Evolutionary conservation across 92 coral and sea anemone species (phyloP), one percentile per base, ranked within the genome.

Genomic region (Pocillopora meandrina): DNA sequence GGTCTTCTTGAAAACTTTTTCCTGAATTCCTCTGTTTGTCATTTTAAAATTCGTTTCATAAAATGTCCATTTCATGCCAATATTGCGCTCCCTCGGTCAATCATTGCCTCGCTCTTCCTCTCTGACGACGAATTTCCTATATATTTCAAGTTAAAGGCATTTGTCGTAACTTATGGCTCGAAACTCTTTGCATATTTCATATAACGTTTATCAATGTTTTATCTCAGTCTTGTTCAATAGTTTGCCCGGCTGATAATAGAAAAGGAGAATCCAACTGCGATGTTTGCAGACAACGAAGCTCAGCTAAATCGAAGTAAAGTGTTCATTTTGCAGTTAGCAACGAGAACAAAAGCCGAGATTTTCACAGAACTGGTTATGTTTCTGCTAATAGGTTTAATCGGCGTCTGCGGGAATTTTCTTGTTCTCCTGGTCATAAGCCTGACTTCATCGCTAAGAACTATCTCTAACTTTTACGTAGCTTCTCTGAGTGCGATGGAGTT

Each of bases 381-480:
- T 36, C 34, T 84, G 5, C 7, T 88, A 49, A 34, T 88, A 20
- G 82, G 89, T 4, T 18, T 81, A 26, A 58, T 82, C 34, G 86
- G 91, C 11, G 11, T 87, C 1, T 49, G 78, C 18, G 94, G 94
- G 2, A 91, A 91, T 73, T 64, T 82, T 3, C 34, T 88, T 1
- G 83, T 88, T 7, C 49, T 58, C n/a, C n/a, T 91, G 33, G 91
- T 83, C 18, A 88, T 91, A 57, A 58, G 56, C 79, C 88, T 71
- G 55, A 88, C 89, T 9, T 55, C 91, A 15, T 84, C 91, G 0
- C 61, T 91, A 17, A 85, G 84, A 63, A 91, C 84, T 17, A 76
- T 65, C 23, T 91, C 94, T 11, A 88, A 91, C 78, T 91, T 71
- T n/a, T 88, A 83, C 87, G 64, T 91, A 15, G 89, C 78, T 26